Conservation (phyloP, 2,797 vertebrate genomes). For the Perodicticus potto region DNA sequence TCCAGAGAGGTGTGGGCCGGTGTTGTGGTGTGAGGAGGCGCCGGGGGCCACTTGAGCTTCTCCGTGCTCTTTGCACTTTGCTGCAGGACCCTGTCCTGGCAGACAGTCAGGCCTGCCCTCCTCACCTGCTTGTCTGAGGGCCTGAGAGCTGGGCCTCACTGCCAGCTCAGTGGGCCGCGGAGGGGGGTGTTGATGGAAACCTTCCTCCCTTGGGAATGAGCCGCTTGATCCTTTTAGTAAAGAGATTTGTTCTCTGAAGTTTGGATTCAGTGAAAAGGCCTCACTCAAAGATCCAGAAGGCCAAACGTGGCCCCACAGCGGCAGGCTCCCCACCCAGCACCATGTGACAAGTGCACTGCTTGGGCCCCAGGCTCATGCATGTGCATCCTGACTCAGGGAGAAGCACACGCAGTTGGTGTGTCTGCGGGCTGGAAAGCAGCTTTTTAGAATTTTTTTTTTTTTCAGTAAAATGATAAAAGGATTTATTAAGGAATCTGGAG, state of each 20-base stretch:
- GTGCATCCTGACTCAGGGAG: accelerated
- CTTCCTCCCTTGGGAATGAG: not conserved
- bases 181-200: not conserved
- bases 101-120: not conserved
- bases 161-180: accelerated
- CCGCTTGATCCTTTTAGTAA: not conserved
- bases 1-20: accelerated
- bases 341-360: not conserved
- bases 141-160: not conserved
- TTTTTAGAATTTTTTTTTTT: not conserved
- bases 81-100: not conserved
- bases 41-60: not conserved
- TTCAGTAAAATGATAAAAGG: not conserved
- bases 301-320: not conserved
- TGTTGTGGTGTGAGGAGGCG: accelerated
- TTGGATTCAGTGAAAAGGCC: not conserved
- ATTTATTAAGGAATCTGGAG: not conserved
- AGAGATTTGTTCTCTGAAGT: not conserved
- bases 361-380: accelerated
- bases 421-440: not conserved
- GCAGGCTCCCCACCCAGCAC: not conserved
- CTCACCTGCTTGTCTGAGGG: not conserved
- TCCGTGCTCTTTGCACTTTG: no score
- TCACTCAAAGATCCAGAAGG: not conserved
- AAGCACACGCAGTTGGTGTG: accelerated